Evolutionary conservation across 2,888 invertebrate genomes (phyloP).

Genomic region (Tenthredo distinguenda): DNA sequence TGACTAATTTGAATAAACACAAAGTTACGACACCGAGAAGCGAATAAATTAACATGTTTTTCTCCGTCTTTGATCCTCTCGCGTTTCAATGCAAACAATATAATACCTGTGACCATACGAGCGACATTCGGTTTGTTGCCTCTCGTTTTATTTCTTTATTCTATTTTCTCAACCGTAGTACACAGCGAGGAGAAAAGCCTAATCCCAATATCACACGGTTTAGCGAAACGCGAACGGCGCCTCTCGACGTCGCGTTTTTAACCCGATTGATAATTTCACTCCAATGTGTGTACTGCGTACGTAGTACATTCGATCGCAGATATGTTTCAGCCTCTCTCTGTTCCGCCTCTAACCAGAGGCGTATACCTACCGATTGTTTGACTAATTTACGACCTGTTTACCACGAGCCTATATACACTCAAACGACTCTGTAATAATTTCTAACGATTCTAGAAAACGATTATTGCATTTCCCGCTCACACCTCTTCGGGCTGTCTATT

Average conservation of each 20-base stretch:
- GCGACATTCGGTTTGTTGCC: neutral
- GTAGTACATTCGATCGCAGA: neutral
- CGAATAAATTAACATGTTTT: conserved; percentile 36
- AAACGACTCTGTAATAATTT: neutral
- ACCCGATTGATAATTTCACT: neutral
- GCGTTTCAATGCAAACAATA: neutral
- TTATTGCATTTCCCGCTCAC: neutral
- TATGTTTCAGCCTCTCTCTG: neutral
- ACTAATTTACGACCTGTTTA: neutral
- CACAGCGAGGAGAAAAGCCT: too few relatives aligned
- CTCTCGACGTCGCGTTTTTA: too few relatives aligned
- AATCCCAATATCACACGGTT: too few relatives aligned
- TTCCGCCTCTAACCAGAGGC: neutral
- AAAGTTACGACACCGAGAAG: conserved; percentile 8
- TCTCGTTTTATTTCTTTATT: neutral
- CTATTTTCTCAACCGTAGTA: neutral
- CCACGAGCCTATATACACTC: neutral
- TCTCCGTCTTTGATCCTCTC: neutral
- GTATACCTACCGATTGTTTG: neutral
- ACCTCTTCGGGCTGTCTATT: too few relatives aligned
- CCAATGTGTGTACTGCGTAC: too few relatives aligned
- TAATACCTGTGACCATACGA: neutral
- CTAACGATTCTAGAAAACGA: conserved; percentile 1
- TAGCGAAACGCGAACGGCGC: too few relatives aligned
- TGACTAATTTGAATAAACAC: conserved; percentile 36